Evolutionary conservation across 1,140 invertebrate species (phyloP), one percentile per base, ranked within the genome.

Genomic region (Phortica variegata): DNA sequence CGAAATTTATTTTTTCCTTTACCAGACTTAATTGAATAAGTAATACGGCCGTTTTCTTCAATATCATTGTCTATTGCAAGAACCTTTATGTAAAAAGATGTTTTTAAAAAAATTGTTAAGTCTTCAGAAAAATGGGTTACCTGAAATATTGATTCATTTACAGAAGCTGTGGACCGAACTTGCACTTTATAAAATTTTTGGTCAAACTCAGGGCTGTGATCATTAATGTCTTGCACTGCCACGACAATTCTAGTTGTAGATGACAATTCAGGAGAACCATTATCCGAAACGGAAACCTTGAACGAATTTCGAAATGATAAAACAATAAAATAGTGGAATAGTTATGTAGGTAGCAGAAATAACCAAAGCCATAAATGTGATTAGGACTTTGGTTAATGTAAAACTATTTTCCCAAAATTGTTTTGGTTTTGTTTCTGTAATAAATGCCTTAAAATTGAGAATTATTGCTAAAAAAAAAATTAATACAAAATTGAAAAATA

Each of bases 241-340:
- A 97, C 83, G 18, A 91, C 83, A 23, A 97, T 87, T 49, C 90
- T 83, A 10, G 90, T 91, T 3, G 87, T 88, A 3, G 91, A 93
- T 3, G 87, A 85, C 43, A 95, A 79, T 4, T 81, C 65, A 12
- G 89, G 90, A 2, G 65, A 74, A 29, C 87, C 90, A 75, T 89
- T 87, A 77, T 97, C 93, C 46, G 81, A 85, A 19, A 93, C 85
- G 31, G 85, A 82, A 21, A 92, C 81, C 86, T 87, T 60, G 26
- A 78, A 79, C 85, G 82, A 21, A 92, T 81, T 85, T 87, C 60
- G 26, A 78, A 79, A 41, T 9, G 37, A 29, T 15, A 29, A 26
- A 39, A 32, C 15, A 12, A 13, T 1, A 37, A 12, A 23, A 31
- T 23, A 48, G 12, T 6, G 18, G 18, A 16, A n/a, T 34, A n/a